phyloP scores from a whole-genome alignment of 2,797 vertebrate genomes.

The Argya squamiceps region DNA sequence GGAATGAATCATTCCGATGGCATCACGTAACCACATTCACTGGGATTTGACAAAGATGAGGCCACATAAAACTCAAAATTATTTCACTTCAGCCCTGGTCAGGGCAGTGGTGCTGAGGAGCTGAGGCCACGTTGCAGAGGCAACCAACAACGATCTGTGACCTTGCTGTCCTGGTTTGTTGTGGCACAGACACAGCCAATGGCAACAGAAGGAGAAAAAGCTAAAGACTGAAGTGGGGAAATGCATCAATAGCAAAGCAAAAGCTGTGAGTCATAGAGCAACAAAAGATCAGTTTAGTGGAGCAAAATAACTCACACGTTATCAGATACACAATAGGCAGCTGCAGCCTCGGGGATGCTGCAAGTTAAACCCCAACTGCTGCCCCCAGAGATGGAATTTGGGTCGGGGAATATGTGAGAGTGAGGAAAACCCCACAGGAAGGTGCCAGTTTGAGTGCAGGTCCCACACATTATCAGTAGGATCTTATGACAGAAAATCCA shows the following conservation, averaged over 20 bases:
- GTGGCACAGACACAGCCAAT: neutral
- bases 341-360: neutral
- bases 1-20: slow-evolving; percentile 51
- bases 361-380: neutral
- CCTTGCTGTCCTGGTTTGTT: neutral
- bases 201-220: neutral
- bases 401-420: neutral
- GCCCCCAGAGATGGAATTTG: neutral
- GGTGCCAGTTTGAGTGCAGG: neutral
- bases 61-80: neutral
- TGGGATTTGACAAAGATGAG: slow-evolving; percentile 22
- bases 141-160: neutral
- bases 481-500: neutral
- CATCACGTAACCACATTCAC: neutral
- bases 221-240: neutral
- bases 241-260: neutral
- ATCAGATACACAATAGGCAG: neutral
- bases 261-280: neutral
- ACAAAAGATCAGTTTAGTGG: neutral
- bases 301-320: neutral
- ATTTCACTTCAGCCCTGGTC: neutral
- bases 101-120: neutral
- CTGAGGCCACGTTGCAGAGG: neutral
- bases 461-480: rapidly evolving
- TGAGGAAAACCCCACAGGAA: neutral